These are phyloP conservation scores for Tadarida brasiliensis DNA, from an alignment of 2,797 vertebrate species.

Conservation along the genomic window DNA sequence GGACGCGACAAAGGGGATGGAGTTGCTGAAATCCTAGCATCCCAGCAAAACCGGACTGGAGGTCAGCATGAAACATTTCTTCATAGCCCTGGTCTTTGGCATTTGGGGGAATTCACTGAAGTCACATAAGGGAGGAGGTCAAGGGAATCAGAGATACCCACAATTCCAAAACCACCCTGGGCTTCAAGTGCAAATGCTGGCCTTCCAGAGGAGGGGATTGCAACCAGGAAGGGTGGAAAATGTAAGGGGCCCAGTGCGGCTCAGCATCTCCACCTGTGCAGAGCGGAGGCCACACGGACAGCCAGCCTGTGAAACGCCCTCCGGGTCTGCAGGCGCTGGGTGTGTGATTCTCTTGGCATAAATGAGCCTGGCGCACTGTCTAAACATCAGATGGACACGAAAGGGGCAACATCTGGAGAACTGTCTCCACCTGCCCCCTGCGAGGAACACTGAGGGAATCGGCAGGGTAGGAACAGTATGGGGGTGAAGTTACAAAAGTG, in stretches of 20 bases:
- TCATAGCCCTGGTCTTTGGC: not conserved
- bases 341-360: not conserved
- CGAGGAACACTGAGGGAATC: constrained; percentile 31
- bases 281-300: not conserved
- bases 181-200: not conserved
- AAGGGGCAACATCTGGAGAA: constrained; percentile 63
- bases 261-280: not conserved
- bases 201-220: not conserved
- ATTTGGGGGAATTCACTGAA: not conserved
- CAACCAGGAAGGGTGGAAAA: not conserved
- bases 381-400: constrained; percentile 16
- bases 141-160: not conserved
- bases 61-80: not conserved
- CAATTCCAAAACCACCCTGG: not conserved
- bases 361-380: not conserved
- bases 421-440: constrained; percentile 54
- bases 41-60: not conserved
- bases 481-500: not conserved
- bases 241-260: not conserved
- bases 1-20: not conserved
- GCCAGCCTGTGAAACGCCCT: not conserved
- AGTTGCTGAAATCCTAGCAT: not conserved
- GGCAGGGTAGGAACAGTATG: constrained; percentile 39
- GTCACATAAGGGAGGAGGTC: not conserved
- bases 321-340: not conserved